Base-by-base conservation (phyloP, 2,888 invertebrate genomes). In the Papilio protenor region DNA sequence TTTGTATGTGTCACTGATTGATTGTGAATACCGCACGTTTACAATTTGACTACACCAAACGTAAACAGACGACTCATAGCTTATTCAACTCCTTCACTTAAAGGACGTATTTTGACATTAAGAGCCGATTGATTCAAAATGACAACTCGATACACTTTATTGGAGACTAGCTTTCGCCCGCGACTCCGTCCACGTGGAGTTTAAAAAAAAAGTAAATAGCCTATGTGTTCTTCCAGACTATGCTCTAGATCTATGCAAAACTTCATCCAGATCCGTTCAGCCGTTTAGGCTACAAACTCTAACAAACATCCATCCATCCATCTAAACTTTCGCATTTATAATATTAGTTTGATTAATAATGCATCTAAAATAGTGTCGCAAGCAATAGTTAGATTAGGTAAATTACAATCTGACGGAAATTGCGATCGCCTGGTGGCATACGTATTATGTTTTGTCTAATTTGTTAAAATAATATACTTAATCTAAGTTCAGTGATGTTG, bases 391-490 rank as follows among this genome's bases (percentile, higher is more conserved):
- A 18, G n/a, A n/a, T 6, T 52, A 52, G 18, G 0, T 14, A 49
- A 49, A 12, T 52, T 52, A 52, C 52, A 61, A 27, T 27, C 61
- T 12, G 61, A 3, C 23, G 5, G 16, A 1, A 27, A 16, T 61
- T 12, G 27, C 4, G 27, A 61, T 27, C 0, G 6, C 4, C 16
- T 5, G 5, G 61, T 61, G 27, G 6, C 61, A 61, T 71, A 59
- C 11, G 5, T 33, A 71, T 47, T 61, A 59, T 59, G 33, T 71
- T 71, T 61, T 76, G 23, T 69, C 21, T 72, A 52, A 76, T 76
- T 64, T 23, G 49, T 52, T 75, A 59, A 21, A n/a, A 45, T 27
- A 4, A 11, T 40, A 40, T 14, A 21, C 45, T 57, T 40, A 74
- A 74, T 64, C 49, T 74, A 27, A 23, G 18, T 64, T 49, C 74